Conservation (phyloP, 2,113 vertebrate genomes). For the Dicentrarchus labrax region DNA sequence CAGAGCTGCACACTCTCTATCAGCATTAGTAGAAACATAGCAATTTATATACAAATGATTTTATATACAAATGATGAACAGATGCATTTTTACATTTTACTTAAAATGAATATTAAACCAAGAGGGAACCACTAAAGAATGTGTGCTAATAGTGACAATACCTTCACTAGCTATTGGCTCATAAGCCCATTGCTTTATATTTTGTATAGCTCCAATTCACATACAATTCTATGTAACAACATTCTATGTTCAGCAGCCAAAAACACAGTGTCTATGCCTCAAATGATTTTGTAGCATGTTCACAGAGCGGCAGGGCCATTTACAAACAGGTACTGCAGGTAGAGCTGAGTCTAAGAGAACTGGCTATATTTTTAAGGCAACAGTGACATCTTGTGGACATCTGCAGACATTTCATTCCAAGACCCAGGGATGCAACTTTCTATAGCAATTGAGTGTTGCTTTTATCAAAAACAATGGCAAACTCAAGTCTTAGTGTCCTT, state of each 20-base stretch:
- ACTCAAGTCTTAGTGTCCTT: no score
- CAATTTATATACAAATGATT: not conserved
- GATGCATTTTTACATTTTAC: not conserved
- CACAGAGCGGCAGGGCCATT: conserved; percentile 13
- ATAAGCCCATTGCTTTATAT: not conserved
- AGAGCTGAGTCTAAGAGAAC: not conserved
- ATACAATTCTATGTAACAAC: not conserved
- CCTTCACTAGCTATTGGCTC: not conserved
- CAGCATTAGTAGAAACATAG: not conserved
- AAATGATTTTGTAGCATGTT: conserved; percentile 22
- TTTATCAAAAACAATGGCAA: not conserved
- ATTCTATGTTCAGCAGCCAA: not conserved
- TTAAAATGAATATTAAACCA: not conserved
- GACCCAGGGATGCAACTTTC: not conserved
- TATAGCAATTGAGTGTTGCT: not conserved
- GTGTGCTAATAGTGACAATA: not conserved
- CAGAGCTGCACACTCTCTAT: not conserved
- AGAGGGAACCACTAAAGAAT: not conserved
- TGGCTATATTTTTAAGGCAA: conserved; percentile 13
- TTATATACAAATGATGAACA: not conserved
- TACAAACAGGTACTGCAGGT: conserved; percentile 11
- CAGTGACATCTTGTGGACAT: conserved; percentile 70
- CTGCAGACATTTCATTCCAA: not conserved
- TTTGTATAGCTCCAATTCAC: not conserved
- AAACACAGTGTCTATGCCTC: not conserved